These are phyloP conservation scores for Biston stratarius DNA, from an alignment of 2,888 invertebrate species.

Conservation along the genomic window DNA sequence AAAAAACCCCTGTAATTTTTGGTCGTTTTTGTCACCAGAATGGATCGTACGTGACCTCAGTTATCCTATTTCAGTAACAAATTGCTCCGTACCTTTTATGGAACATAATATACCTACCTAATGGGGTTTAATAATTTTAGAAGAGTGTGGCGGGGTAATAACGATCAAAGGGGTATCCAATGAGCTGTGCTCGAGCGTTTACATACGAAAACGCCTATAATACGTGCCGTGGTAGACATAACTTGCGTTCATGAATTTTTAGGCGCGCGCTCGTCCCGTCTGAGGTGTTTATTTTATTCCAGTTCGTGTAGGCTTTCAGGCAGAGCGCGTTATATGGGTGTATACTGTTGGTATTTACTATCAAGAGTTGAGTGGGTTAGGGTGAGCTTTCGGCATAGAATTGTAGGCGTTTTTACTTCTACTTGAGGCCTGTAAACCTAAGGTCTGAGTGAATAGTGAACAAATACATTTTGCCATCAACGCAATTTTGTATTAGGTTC, in stretches of 20 bases:
- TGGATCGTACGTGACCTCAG: constrained; percentile 32
- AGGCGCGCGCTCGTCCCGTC: constrained; percentile 7
- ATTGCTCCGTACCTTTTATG: constrained; percentile 29
- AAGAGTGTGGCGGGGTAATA: constrained; percentile 28
- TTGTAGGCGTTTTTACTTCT: background rate
- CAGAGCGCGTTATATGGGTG: background rate
- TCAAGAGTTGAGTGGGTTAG: background rate
- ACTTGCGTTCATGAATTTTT: constrained; percentile 33
- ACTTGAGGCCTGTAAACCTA: background rate
- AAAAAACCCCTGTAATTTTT: constrained; percentile 12
- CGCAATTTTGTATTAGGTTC: no score
- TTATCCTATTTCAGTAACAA: constrained; percentile 34
- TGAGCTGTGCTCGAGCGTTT: constrained; percentile 26
- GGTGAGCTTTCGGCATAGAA: background rate
- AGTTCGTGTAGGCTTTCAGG: constrained; percentile 12
- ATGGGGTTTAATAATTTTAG: constrained; percentile 36
- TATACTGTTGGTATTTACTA: background rate
- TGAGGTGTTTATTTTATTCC: constrained; percentile 19
- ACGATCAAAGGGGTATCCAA: constrained; percentile 38
- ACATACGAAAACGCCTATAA: constrained; percentile 13
- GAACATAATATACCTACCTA: constrained; percentile 24
- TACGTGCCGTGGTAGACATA: constrained; percentile 15
- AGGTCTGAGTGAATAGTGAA: background rate
- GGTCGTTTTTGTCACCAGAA: constrained; percentile 13
- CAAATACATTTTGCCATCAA: no score